Percentiles rank a stretch among this genome's conserved stretches.
phyloP scores from a whole-genome alignment of 2,888 invertebrate genomes.

The Aelia acuminata region DNA sequence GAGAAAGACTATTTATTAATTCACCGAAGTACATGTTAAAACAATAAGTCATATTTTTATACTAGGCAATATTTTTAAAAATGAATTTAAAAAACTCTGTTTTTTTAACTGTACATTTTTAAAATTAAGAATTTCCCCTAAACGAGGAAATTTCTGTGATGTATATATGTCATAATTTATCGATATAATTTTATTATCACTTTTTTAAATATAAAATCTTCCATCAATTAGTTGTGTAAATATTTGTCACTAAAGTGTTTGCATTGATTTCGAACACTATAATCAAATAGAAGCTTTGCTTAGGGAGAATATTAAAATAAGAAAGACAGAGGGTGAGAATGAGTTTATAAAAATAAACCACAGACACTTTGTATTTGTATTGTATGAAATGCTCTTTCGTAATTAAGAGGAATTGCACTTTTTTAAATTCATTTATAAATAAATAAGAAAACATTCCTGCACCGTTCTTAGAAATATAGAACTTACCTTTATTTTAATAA shows the following conservation, averaged over 20 bases:
- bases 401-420: constrained; percentile 20
- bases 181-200: constrained; percentile 45
- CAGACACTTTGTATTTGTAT: constrained; percentile 12
- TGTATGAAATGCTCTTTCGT: constrained; percentile 45
- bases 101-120: constrained; percentile 50
- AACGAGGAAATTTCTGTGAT: constrained; percentile 32
- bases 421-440: constrained; percentile 5
- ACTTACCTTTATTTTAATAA: neutral
- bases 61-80: constrained; percentile 41
- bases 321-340: constrained; percentile 52
- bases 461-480: neutral
- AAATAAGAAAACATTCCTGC: neutral
- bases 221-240: constrained; percentile 56
- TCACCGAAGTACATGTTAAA: constrained; percentile 34
- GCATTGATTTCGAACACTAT: constrained; percentile 51
- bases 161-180: constrained; percentile 54
- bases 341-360: constrained; percentile 16
- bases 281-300: constrained; percentile 57
- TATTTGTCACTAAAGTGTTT: constrained; percentile 51
- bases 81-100: constrained; percentile 9
- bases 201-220: constrained; percentile 55
- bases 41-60: constrained; percentile 56
- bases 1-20: constrained; percentile 53
- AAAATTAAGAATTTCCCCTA: constrained; percentile 28
- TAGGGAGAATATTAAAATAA: neutral